Conservation (phyloP, 2,113 vertebrate species). For the Siphamia tubifer region DNA sequence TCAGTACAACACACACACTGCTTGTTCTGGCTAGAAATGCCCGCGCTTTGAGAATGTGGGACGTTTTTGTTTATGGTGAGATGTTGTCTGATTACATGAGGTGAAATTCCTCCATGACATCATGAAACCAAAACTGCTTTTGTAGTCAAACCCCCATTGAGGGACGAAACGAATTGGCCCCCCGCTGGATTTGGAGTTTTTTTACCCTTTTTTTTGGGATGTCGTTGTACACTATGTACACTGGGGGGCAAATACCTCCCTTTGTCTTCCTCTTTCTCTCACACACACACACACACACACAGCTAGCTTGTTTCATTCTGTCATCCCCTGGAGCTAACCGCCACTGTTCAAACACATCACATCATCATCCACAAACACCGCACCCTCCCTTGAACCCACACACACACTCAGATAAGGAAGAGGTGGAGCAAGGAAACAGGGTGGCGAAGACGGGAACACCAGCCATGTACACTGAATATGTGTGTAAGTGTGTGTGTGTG, state of each 20-base stretch:
- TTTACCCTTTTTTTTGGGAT: conserved; percentile 28
- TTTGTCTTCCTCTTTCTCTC: conserved; percentile 32
- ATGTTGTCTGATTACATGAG: conserved; percentile 25
- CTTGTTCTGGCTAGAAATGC: not conserved
- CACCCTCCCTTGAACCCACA: not conserved
- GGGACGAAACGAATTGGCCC: not conserved
- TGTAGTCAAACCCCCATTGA: conserved; percentile 29
- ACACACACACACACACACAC: conserved; percentile 3
- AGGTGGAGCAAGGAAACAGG: not conserved
- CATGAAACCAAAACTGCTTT: conserved; percentile 63
- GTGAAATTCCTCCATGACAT: conserved; percentile 64
- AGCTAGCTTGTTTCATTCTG: conserved; percentile 27
- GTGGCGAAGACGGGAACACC: not conserved
- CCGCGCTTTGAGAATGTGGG: not conserved
- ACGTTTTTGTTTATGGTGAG: conserved; percentile 13
- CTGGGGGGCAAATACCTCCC: conserved; percentile 31
- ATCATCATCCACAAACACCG: conserved; percentile 58
- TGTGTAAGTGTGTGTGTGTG: not conserved
- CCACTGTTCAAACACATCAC: conserved; percentile 66
- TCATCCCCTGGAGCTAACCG: conserved; percentile 49
- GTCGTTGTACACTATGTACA: conserved; percentile 17
- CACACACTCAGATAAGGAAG: conserved; percentile 26
- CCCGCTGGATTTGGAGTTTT: conserved; percentile 22
- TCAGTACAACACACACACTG: not conserved
- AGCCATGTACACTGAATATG: not conserved